Conservation (phyloP, 2,113 vertebrate species). For the Sylvietta virens region DNA sequence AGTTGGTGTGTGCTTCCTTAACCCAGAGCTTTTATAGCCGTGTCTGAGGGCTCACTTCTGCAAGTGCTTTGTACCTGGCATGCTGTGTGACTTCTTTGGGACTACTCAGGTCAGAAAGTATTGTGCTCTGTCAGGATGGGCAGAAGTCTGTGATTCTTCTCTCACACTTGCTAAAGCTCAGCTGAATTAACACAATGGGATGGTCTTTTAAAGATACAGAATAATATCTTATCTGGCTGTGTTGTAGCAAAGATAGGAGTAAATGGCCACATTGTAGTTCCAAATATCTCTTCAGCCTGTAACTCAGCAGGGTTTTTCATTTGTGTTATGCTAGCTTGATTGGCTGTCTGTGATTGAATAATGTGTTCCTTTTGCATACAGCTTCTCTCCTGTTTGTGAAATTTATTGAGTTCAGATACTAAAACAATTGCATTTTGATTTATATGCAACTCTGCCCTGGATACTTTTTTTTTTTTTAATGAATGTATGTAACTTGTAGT, state of each 20-base stretch:
- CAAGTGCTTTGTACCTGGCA: constrained; percentile 12
- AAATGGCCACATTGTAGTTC: background rate
- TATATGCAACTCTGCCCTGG: background rate
- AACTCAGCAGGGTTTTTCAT: constrained; percentile 17
- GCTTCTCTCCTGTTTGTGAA: background rate
- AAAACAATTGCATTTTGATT: constrained; percentile 37
- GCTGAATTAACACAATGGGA: background rate
- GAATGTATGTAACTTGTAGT: background rate
- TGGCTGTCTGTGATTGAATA: constrained; percentile 18
- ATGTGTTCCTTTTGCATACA: background rate
- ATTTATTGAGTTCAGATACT: background rate
- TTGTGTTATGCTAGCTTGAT: background rate
- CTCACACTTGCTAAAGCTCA: background rate
- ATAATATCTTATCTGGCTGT: constrained; percentile 16
- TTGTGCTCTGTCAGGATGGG: constrained; percentile 7
- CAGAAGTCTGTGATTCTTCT: constrained; percentile 2
- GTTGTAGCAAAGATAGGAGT: background rate
- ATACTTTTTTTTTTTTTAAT: background rate
- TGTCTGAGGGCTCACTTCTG: constrained; percentile 19
- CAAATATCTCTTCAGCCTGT: background rate
- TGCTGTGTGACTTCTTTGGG: background rate
- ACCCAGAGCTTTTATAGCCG: constrained; percentile 17
- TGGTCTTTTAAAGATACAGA: background rate
- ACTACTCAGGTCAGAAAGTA: background rate
- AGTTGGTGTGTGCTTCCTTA: constrained; percentile 32